phyloP scores from a whole-genome alignment of 2,113 vertebrate genomes.

The Etia nguti region DNA sequence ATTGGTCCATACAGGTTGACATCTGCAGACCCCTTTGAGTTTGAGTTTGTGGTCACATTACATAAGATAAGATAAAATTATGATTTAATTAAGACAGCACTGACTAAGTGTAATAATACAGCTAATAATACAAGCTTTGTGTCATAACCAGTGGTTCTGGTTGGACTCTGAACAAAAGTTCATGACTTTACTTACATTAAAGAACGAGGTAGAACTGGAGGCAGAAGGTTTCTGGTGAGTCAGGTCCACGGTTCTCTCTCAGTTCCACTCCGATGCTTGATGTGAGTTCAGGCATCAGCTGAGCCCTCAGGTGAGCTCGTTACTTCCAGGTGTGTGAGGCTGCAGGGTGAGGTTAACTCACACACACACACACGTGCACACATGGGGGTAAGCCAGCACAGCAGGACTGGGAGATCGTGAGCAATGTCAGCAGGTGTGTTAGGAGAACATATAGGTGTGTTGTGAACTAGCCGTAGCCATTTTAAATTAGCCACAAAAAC shows the following conservation, averaged over 20 bases:
- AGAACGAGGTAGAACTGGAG: background rate
- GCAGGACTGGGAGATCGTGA: background rate
- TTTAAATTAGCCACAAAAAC: background rate
- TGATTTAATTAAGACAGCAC: background rate
- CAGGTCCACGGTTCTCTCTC: background rate
- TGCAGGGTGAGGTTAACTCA: background rate
- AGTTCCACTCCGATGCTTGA: background rate
- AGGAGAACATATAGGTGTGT: background rate
- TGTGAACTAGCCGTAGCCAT: background rate
- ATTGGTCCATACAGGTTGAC: background rate
- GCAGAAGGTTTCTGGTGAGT: background rate
- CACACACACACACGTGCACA: background rate
- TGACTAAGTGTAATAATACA: fast-evolving
- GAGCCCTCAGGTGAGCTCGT: background rate
- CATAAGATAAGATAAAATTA: background rate
- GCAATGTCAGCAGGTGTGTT: background rate
- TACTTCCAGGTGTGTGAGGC: fast-evolving
- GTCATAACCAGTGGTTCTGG: background rate
- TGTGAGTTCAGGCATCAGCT: background rate
- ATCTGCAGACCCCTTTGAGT: background rate
- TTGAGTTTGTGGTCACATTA: constrained; percentile 17
- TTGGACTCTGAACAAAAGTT: background rate
- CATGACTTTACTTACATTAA: background rate
- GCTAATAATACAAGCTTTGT: background rate
- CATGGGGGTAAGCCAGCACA: background rate